Base-by-base conservation (phyloP, 2,113 vertebrate genomes). In the Circaetus gallicus region DNA sequence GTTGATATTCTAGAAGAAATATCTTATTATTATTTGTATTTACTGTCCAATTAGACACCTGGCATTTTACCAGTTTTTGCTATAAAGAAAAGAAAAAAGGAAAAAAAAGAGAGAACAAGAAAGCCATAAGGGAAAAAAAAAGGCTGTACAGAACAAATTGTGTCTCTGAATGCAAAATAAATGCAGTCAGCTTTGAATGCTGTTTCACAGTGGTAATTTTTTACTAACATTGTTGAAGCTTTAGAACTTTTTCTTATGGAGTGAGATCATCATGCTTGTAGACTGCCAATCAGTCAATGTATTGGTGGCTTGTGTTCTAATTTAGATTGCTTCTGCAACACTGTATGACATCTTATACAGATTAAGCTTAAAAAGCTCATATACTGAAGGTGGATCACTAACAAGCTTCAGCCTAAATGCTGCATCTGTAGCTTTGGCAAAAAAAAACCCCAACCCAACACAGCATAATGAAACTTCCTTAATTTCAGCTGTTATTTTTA, bases 261-360 rank as follows among this genome's bases (percentile, higher is more conserved):
- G 8, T 40, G 50, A 88, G 40, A 59, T 74, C 58, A 70, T 65
- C 43, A 49, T 67, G 53, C 28, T 61, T 81, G 50, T 50, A 86
- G 67, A 56, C 34, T 94, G 84, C 20, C 63, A 91, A 38, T 77
- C 50, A 81, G 28, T 50, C n/a, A 67, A 29, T 58, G n/a, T 32
- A 73, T 53, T 71, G 58, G 73, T 82, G 71, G 11, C 13, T 87
- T 80, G 34, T 81, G 52, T 93, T 96, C 69, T 91, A 73, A 79
- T 94, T 96, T 90, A 90, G 50, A 78, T 74, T 90, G 28, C 34
- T 95, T 96, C 56, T 83, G 56, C 40, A 91, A 55, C 55, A 61
- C 31, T 69, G 15, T 65, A 74, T 47, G 67, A 45, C 31, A 73
- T 73, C 22, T 94, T 50, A 50, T 56, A 73, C 2, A 6, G 69